Percentiles rank a stretch among this genome's conserved stretches.
phyloP scores from a whole-genome alignment of 2,113 vertebrate genomes.

The Apteryx owenii region DNA sequence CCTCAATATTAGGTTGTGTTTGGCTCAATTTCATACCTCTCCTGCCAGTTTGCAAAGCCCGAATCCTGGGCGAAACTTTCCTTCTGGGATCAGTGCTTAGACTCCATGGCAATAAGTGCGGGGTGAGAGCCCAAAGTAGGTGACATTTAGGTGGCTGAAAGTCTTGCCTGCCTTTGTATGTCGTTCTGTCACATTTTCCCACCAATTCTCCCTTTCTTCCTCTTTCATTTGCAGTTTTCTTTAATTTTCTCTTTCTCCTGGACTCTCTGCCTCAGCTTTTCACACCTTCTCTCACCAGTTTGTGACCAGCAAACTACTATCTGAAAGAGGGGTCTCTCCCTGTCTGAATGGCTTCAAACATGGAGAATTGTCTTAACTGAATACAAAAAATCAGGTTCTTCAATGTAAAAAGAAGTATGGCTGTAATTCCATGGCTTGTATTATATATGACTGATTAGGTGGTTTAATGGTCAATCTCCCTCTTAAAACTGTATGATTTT shows the following conservation, averaged over 20 bases:
- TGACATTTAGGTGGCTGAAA: not conserved
- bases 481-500: not conserved
- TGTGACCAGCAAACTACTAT: not conserved
- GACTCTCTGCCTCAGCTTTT: not conserved
- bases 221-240: not conserved
- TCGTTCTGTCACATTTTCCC: not conserved
- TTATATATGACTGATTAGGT: not conserved
- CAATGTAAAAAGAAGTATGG: not conserved
- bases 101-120: not conserved
- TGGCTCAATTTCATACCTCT: not conserved
- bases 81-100: not conserved
- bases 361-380: not conserved
- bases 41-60: not conserved
- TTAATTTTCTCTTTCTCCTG: not conserved
- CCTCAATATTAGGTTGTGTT: not conserved
- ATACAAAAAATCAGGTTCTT: not conserved
- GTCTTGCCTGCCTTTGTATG: not conserved
- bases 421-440: not conserved
- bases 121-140: not conserved
- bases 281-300: not conserved
- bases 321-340: not conserved
- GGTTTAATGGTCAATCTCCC: not conserved
- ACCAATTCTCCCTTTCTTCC: not conserved
- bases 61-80: not conserved
- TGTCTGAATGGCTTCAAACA: not conserved